These are phyloP conservation scores for Tortrix viridana DNA, from an alignment of 2,888 invertebrate genomes.

Conservation along the genomic window DNA sequence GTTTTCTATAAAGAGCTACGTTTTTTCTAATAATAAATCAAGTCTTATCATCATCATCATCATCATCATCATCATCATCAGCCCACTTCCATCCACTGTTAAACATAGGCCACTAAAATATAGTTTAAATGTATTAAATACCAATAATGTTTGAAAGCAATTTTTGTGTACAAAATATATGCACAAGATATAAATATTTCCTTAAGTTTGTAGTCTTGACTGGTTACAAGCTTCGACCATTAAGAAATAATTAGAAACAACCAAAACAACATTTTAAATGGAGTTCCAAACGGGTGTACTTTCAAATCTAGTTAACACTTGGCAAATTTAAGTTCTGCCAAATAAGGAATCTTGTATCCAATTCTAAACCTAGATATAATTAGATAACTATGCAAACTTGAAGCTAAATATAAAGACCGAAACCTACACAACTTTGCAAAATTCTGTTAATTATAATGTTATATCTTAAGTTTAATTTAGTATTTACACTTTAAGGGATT, in stretches of 20 bases:
- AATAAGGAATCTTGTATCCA: slow-evolving; percentile 12
- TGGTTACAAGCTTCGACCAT: background rate
- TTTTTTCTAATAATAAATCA: too few species aligned
- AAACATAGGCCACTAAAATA: too few species aligned
- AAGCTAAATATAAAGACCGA: background rate
- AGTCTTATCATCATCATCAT: too few species aligned
- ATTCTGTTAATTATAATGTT: background rate
- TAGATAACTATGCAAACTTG: background rate
- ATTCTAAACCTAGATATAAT: background rate
- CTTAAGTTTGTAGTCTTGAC: background rate
- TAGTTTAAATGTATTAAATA: too few species aligned
- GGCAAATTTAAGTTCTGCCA: slow-evolving; percentile 8
- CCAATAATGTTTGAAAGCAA: too few species aligned
- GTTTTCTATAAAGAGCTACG: too few species aligned
- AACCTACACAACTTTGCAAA: background rate
- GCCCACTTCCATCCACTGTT: too few species aligned
- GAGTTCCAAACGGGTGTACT: slow-evolving; percentile 18
- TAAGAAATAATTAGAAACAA: slow-evolving; percentile 8
- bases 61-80: too few species aligned
- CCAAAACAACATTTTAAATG: slow-evolving; percentile 13
- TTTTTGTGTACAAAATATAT: too few species aligned
- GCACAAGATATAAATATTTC: background rate
- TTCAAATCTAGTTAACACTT: slow-evolving; percentile 18
- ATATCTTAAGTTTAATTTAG: too few species aligned
- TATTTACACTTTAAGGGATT: too few species aligned